Base-by-base conservation (phyloP, 2,113 vertebrate genomes). In the Sarotherodon lohbergeri region DNA sequence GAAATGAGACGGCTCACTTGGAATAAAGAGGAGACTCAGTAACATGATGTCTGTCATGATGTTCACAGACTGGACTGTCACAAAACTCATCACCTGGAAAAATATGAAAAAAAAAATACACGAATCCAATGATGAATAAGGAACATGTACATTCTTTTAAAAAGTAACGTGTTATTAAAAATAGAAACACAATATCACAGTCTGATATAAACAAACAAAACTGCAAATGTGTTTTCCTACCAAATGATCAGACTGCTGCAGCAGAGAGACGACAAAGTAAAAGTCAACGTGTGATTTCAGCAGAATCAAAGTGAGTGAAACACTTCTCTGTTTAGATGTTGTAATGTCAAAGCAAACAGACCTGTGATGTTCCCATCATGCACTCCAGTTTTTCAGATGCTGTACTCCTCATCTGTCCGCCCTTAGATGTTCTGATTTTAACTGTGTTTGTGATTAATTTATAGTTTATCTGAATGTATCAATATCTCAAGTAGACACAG, bases 301-400 rank as follows among this genome's bases (percentile, higher is more conserved):
- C 59, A 12, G 5, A 66, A 66, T 9, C 61, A 66, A 0, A 66
- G 57, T 3, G 0, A 36, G 57, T 66, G 32, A 36, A 66, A 36
- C 32, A 36, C 32, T 36, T 63, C 59, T 63, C 59, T 63, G 59
- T 36, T 63, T 63, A 6, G 59, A 63, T 63, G 59, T 63, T 36
- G 59, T 63, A 3, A 36, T n/a, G 59, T 63, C 29, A 11, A 63
- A 36, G 59, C 16, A 34, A 36, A 36, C 59, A 63, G 29, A 4
- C 14, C 3, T 63, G 2, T 36, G 32, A 63, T 36, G 59, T 63
- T 63, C 57, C 57, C 57, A 61, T 32, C 57, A 61, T 1, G 29
- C 3, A 61, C 29, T 59, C 56, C 27, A 17, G 27, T 32, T 59
- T 59, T 59, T 59, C 27, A 32, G 56, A 9, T 5, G 7, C 56